Conservation (phyloP, 2,888 invertebrate species). For the Tipula vernalis region DNA sequence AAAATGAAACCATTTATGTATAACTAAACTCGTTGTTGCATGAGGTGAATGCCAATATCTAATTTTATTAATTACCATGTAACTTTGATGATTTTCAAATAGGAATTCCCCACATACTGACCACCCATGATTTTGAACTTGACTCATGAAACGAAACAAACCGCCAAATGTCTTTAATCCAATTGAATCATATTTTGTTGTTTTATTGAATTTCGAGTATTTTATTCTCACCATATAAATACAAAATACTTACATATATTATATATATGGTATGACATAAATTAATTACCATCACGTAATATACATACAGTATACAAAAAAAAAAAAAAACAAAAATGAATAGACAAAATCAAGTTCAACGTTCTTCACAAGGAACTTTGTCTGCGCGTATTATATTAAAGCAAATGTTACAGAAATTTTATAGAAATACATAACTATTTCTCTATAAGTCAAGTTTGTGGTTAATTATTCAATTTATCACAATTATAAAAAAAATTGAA, state of each 20-base stretch:
- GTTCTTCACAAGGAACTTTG: not conserved
- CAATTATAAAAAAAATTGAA: not conserved
- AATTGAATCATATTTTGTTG: not conserved
- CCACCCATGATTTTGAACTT: not conserved
- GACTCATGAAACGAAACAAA: not conserved
- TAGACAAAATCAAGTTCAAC: not conserved
- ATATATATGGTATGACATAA: not conserved
- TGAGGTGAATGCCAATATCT: not conserved
- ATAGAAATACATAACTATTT: not conserved
- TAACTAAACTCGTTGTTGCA: not conserved
- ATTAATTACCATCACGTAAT: not conserved
- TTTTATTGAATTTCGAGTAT: not conserved
- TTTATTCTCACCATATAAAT: not conserved
- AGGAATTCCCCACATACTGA: not conserved
- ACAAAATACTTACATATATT: not conserved
- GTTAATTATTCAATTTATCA: constrained; percentile 4
- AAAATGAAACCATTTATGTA: no score
- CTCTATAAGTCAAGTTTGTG: not conserved
- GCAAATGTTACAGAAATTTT: not conserved
- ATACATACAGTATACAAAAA: not conserved
- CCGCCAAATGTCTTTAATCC: not conserved
- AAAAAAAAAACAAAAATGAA: not conserved
- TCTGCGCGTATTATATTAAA: not conserved
- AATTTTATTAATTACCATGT: not conserved
- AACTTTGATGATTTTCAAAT: not conserved